Conservation (phyloP, 2,888 invertebrate genomes). For the Cyrtodaria siliqua region DNA sequence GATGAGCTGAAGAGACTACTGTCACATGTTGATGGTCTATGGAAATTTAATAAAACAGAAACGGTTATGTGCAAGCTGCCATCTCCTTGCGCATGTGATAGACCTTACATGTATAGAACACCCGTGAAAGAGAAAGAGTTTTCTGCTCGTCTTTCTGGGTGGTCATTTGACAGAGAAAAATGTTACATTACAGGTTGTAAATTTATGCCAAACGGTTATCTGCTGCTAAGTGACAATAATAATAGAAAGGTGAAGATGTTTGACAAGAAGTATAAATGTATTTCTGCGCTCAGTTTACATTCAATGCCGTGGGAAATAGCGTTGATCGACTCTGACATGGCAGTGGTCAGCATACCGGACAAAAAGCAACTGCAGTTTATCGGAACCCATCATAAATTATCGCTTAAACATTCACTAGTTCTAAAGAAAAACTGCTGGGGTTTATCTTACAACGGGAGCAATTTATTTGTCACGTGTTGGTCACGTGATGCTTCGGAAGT, state of each 20-base stretch:
- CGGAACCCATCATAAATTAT: constrained; percentile 31
- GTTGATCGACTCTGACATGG: constrained; percentile 35
- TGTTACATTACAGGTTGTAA: constrained; percentile 61
- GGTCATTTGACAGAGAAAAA: constrained; percentile 52
- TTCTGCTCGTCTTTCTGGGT: constrained; percentile 51
- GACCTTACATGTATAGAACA: constrained; percentile 39
- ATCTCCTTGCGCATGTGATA: constrained; percentile 52
- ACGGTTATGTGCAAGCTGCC: constrained; percentile 37
- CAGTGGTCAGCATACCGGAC: constrained; percentile 51
- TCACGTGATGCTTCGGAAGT: constrained; percentile 49
- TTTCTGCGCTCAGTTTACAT: constrained; percentile 38
- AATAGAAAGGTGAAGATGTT: constrained; percentile 61
- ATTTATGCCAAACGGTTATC: constrained; percentile 49
- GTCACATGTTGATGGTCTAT: constrained; percentile 22
- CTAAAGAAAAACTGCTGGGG: constrained; percentile 59
- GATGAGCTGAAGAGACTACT: constrained; percentile 15
- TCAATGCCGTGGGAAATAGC: constrained; percentile 58
- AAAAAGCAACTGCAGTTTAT: constrained; percentile 53
- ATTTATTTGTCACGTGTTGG: constrained; percentile 54
- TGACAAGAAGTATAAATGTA: constrained; percentile 54
- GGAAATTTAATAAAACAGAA: constrained; percentile 36
- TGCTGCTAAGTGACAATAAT: constrained; percentile 49
- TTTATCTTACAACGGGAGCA: constrained; percentile 24
- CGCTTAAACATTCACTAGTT: constrained; percentile 32
- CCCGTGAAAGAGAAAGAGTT: constrained; percentile 42